These are phyloP conservation scores for Dendrocincla tyrannina DNA, from an alignment of 2,797 vertebrate species.

Conservation along the genomic window DNA sequence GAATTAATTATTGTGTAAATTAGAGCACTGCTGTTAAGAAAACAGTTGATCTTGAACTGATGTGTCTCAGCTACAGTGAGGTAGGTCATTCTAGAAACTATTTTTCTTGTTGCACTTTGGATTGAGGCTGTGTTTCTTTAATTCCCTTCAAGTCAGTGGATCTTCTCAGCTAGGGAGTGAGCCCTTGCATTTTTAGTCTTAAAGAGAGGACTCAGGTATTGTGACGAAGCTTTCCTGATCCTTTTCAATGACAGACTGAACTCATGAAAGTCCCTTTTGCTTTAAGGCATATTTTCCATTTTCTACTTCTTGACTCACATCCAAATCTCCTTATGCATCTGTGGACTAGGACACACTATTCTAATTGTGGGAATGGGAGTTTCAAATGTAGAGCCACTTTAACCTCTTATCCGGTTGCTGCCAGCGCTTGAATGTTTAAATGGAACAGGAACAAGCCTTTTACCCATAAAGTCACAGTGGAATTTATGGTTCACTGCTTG, in stretches of 20 bases:
- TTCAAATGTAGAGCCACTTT: neutral
- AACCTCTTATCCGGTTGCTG: neutral
- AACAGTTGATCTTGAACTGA: neutral
- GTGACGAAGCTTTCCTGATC: neutral
- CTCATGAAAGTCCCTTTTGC: neutral
- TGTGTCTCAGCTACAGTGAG: neutral
- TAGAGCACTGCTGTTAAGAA: conserved; percentile 1
- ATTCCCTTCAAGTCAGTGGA: neutral
- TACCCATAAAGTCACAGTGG: neutral
- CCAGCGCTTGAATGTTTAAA: neutral
- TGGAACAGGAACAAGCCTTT: neutral
- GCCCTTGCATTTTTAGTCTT: neutral
- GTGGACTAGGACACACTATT: neutral
- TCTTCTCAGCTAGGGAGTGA: neutral
- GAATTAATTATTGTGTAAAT: conserved; percentile 42
- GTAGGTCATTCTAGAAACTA: neutral
- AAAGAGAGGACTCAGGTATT: neutral
- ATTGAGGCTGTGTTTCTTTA: neutral
- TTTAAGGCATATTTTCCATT: conserved; percentile 42
- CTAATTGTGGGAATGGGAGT: conserved; percentile 21
- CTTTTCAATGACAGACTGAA: neutral
- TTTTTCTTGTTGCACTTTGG: neutral
- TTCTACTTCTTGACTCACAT: neutral
- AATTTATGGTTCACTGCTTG: conserved; percentile 22
- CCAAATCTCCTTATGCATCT: neutral